These are phyloP conservation scores for Sciurus vulgaris DNA, from an alignment of 2,797 vertebrate genomes.

Conservation along the genomic window DNA sequence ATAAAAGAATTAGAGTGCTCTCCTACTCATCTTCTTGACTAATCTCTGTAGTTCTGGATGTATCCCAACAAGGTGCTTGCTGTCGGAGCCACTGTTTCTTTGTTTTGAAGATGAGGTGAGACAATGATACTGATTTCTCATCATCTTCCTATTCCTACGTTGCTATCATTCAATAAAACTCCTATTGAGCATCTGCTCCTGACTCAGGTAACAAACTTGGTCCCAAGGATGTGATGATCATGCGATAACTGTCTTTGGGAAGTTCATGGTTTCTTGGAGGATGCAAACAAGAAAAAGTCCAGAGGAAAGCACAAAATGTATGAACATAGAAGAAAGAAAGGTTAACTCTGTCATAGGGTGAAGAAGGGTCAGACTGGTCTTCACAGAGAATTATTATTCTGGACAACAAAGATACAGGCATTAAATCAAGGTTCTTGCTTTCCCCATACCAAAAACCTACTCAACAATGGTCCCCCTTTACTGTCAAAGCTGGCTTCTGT, in stretches of 20 bases:
- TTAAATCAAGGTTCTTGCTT: constrained; percentile 27
- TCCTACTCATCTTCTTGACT: background rate
- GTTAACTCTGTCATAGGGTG: background rate
- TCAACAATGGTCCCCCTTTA: constrained; percentile 62
- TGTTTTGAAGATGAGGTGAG: background rate
- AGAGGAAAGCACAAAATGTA: background rate
- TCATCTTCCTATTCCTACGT: background rate
- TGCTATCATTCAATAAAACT: background rate
- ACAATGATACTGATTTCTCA: constrained; percentile 1
- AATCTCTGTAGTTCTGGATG: background rate
- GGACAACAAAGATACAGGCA: constrained; percentile 20
- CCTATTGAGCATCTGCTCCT: background rate
- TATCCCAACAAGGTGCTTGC: background rate
- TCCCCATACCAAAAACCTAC: constrained; percentile 49
- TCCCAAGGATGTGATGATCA: background rate
- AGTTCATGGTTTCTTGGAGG: background rate
- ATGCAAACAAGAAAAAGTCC: background rate
- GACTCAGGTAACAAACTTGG: background rate
- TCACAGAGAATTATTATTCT: constrained; percentile 18
- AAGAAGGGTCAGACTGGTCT: background rate
- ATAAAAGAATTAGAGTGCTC: background rate
- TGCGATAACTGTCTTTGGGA: background rate
- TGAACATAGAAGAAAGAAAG: background rate
- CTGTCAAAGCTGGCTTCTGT: constrained; percentile 30
- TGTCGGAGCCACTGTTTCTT: background rate